Base-by-base conservation (phyloP, 2,888 invertebrate species). In the Limnephilus auricula region DNA sequence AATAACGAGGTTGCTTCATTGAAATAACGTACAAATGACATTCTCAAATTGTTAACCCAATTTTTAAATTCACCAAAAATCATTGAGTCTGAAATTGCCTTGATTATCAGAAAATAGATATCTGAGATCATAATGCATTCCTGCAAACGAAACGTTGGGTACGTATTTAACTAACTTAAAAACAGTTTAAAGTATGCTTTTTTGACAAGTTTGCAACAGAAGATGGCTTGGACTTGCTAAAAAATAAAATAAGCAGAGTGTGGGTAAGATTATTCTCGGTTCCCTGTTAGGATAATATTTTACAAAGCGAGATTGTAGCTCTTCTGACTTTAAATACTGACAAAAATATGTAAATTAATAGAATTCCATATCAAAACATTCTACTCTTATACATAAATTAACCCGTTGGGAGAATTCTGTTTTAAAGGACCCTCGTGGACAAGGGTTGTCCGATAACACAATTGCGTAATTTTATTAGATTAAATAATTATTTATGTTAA, bases 311-410 rank as follows among this genome's bases (percentile, higher is more conserved):
- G 91, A 91, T 91, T 85, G 80, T 89, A 86, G 31, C 89, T 50
- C 89, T 80, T 30, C 37, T 32, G 65, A 40, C 79, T 85, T 86
- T 91, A 91, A 91, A 89, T 89, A 89, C 86, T 45, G 30, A 32
- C 91, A 79, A 89, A 91, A 91, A 91, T 91, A 91, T 91, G 91
- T 91, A 91, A 91, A 91, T 91, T 91, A 91, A 91, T 91, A 91
- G 89, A 91, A 89, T 86, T 89, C 79, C 89, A 79, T 91, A 89
- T 91, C 91, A 83, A 79, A 85, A 85, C 30, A 85, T 30, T 37
- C 34, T 83, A 83, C 79, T 91, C 83, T 82, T 80, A 65, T 31
- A 50, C 82, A 89, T 91, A 91, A 91, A 89, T 91, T 89, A 88
- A 79, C 80, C 88, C 89, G 45, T 89, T 89, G 45, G 80, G 89